Evolutionary conservation across 2,113 vertebrate genomes (phyloP).

Genomic region (Hippotragus niger): DNA sequence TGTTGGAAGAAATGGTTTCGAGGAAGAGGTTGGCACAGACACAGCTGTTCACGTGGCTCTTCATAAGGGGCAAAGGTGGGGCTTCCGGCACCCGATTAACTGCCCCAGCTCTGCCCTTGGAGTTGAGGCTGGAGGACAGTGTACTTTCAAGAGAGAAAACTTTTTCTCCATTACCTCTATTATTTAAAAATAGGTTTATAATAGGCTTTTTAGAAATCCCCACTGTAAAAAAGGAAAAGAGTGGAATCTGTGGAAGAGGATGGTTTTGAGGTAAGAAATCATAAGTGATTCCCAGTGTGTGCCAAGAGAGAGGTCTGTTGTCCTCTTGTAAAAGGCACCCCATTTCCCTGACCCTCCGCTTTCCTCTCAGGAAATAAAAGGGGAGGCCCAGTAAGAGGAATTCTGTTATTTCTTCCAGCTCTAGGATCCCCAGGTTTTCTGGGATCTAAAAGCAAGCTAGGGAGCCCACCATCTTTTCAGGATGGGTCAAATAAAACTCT

Average conservation of each 20-base stretch:
- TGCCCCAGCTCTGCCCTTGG: neutral
- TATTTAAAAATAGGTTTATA: neutral
- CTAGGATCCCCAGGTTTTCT: neutral
- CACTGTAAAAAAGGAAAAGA: neutral
- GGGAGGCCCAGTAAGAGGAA: neutral
- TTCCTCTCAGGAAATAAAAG: neutral
- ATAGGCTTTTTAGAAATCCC: neutral
- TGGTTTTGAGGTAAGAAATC: neutral
- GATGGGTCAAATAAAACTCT: neutral
- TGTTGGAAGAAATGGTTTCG: neutral
- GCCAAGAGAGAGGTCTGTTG: neutral
- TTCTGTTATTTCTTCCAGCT: neutral
- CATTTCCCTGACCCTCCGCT: neutral
- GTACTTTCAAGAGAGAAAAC: neutral
- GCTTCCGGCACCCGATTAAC: neutral
- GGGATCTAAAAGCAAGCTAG: neutral
- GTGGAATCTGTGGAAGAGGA: neutral
- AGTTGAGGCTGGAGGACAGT: neutral
- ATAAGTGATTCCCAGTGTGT: neutral
- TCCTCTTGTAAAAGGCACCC: neutral
- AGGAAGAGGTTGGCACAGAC: neutral
- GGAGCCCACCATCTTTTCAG: no score
- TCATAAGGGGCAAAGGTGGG: neutral
- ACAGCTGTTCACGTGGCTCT: neutral
- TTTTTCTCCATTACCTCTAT: neutral